Evolutionary conservation across 2,888 invertebrate species (phyloP).

Genomic region (Notocelia uddmanniana): DNA sequence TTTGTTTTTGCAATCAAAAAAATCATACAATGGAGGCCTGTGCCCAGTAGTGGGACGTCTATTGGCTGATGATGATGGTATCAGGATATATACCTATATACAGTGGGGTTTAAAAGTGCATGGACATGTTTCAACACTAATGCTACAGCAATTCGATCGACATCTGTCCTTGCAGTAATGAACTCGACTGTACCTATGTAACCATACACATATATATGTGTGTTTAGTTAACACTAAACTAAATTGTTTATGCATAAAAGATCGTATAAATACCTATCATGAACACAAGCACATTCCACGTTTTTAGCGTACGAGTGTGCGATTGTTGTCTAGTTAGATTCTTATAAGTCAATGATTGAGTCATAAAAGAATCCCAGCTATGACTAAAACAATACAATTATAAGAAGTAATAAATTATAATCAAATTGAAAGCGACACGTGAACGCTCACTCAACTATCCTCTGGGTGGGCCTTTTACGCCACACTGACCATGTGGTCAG

Average conservation of each 20-base stretch:
- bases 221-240: no score
- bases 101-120: no score
- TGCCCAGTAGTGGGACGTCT: no score
- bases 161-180: no score
- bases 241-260: not conserved
- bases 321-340: slow-evolving; percentile 12
- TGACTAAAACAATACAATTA: not conserved
- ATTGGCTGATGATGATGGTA: no score
- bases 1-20: no score
- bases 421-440: not conserved
- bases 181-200: no score
- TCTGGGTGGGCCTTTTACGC: slow-evolving; percentile 14
- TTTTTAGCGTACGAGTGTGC: not conserved
- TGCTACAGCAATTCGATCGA: no score
- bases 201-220: no score
- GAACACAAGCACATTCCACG: not conserved
- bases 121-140: no score
- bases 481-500: not conserved
- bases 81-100: no score
- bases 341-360: slow-evolving; percentile 18
- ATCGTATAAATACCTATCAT: not conserved
- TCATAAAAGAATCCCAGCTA: not conserved
- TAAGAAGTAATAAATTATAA: slow-evolving; percentile 2
- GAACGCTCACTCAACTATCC: not conserved
- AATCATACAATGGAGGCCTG: no score